These are phyloP conservation scores for Hippocampus zosterae DNA, from an alignment of 2,113 vertebrate genomes.

Conservation along the genomic window DNA sequence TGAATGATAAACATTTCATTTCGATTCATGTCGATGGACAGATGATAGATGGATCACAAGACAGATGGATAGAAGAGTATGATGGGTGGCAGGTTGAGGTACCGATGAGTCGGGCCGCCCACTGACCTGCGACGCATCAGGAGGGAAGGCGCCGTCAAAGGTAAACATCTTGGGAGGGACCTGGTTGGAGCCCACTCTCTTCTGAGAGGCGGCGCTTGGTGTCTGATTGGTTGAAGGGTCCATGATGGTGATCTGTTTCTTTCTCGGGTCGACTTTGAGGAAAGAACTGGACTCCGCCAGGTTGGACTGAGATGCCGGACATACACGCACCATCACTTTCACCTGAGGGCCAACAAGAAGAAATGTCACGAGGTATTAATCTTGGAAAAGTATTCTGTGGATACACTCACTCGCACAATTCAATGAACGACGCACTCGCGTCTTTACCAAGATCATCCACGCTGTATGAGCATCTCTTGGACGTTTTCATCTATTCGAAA, in stretches of 20 bases:
- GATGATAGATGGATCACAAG: background rate
- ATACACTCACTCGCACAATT: background rate
- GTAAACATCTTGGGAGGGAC: slow-evolving; percentile 97
- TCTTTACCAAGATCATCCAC: background rate
- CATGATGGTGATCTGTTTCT: slow-evolving; percentile 93
- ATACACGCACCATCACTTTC: slow-evolving; percentile 96
- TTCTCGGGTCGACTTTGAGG: slow-evolving; percentile 91
- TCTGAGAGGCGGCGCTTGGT: slow-evolving; percentile 77
- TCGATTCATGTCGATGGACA: background rate
- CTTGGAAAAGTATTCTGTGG: background rate
- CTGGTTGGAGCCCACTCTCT: slow-evolving; percentile 81
- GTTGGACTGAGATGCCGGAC: slow-evolving; percentile 78
- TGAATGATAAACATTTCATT: too few species aligned
- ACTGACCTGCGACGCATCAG: slow-evolving; percentile 92
- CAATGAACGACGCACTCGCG: background rate
- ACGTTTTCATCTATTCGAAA: background rate
- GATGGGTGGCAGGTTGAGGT: too few species aligned
- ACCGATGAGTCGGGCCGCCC: background rate
- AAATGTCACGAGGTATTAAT: background rate
- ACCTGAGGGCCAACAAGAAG: slow-evolving; percentile 71
- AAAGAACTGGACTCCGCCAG: slow-evolving; percentile 90
- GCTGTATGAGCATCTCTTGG: background rate
- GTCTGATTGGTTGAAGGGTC: slow-evolving; percentile 81
- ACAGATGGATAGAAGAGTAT: background rate
- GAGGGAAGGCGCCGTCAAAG: slow-evolving; percentile 93